A percentile compares a stretch with the other conserved stretches of the same genome.
Conservation (phyloP, 2,888 invertebrate genomes). For the Volucella bombylans region DNA sequence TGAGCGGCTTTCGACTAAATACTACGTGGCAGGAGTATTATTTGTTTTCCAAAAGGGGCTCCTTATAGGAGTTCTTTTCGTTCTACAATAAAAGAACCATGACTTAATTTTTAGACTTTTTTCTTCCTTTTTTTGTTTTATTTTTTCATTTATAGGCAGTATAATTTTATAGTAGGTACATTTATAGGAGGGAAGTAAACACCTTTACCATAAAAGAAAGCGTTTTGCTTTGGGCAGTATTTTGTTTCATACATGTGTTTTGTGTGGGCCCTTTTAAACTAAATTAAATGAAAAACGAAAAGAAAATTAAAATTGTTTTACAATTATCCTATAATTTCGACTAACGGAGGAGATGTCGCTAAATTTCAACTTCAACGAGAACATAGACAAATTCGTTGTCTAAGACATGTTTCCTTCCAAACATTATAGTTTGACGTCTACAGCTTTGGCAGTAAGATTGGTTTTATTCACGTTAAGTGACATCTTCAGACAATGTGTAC, state of each 20-base stretch:
- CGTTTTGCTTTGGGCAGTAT: slow-evolving; percentile 46
- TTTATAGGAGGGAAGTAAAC: slow-evolving; percentile 51
- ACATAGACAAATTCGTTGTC: slow-evolving; percentile 35
- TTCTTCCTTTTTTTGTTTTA: neutral
- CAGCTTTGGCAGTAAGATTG: slow-evolving; percentile 55
- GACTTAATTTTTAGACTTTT: slow-evolving; percentile 28
- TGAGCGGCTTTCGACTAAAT: slow-evolving; percentile 49
- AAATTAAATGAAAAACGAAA: too few relatives aligned
- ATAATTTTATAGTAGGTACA: slow-evolving; percentile 41
- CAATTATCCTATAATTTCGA: slow-evolving; percentile 72
- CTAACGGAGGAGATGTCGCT: slow-evolving; percentile 79
- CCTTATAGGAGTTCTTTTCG: slow-evolving; percentile 9
- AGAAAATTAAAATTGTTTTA: slow-evolving; percentile 16
- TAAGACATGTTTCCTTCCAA: slow-evolving; percentile 44
- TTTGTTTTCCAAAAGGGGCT: slow-evolving; percentile 40
- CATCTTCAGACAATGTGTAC: neutral
- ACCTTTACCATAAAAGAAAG: slow-evolving; percentile 64
- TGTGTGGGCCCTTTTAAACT: slow-evolving; percentile 43
- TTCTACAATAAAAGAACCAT: slow-evolving; percentile 21
- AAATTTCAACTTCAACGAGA: slow-evolving; percentile 49
- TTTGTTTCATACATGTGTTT: slow-evolving; percentile 18
- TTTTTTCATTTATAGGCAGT: slow-evolving; percentile 53
- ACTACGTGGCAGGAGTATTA: slow-evolving; percentile 75
- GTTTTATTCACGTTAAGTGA: neutral
- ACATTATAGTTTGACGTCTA: slow-evolving; percentile 45